Evolutionary conservation across 2,888 invertebrate genomes (phyloP), one percentile per base, ranked within the genome.

Genomic region (Nysson spinosus): DNA sequence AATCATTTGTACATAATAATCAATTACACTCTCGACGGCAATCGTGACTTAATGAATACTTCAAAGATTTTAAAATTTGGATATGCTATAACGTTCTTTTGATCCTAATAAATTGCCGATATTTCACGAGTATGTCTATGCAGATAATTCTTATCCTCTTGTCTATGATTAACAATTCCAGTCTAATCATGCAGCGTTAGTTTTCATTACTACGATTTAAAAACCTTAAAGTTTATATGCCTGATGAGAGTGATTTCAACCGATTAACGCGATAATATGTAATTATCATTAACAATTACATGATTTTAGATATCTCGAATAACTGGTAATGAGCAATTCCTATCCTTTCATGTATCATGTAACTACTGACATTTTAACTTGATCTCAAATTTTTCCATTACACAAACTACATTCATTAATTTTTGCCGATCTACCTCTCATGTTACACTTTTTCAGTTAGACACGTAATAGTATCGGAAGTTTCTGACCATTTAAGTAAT

Each of bases 1-100:
- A 80, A 84, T 83, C 76, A 83, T 83, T 85, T 86, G 86, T 86
- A 86, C 73, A 86, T 86, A 86, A 83, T 82, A 85, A 83, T 83
- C 80, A 85, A 84, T 83, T 83, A 83, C 82, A 80, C 82, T 81
- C 78, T 82, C 75, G 79, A 83, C 79, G 84, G 85, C 85, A 83
- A 83, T 81, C 79, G 85, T 80, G 85, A 86, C 85, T 86, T 86
- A 85, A 84, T 80, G 80, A 84, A 61, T 75, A 61, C 75, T 68
- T 72, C 65, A 68, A 68, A 69, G 73, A 75, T 73, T 75, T 66
- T 37, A 70, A 71, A 75, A 55, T 98, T 76, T 71, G 60, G 61
- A 71, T 71, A 77, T 69, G 61, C 63, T 78, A 64, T n/a, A n/a
- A 75, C 75, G 73, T 81, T 80, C 72, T 77, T 80, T 81, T 75